Conservation (phyloP, 2,113 vertebrate species). For the Heterocephalus glaber region DNA sequence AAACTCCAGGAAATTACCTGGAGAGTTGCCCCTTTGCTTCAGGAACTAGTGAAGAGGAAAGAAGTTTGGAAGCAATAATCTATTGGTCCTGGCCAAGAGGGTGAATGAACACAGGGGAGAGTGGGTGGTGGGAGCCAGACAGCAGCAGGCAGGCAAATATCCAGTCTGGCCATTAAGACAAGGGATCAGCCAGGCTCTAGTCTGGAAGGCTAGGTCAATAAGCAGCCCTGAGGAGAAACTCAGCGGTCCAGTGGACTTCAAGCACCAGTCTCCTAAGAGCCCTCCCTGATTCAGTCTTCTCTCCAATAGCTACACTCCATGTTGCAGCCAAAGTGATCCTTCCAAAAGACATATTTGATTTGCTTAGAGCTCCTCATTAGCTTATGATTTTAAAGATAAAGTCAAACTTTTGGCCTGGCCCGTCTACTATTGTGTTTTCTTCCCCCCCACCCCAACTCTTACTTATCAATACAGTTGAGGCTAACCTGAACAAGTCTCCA, state of each 20-base stretch:
- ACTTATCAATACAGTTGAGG: neutral
- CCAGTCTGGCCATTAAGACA: neutral
- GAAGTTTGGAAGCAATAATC: constrained; percentile 55
- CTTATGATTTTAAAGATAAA: constrained; percentile 50
- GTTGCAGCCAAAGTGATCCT: neutral
- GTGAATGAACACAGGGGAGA: constrained; percentile 79
- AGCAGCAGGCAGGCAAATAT: constrained; percentile 51
- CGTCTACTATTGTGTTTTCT: constrained; percentile 8
- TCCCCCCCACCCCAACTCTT: neutral
- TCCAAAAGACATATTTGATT: constrained; percentile 25
- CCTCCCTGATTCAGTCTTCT: neutral
- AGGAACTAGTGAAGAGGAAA: constrained; percentile 49
- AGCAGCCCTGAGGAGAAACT: constrained; percentile 12
- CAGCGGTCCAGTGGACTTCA: neutral
- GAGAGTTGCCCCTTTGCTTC: constrained; percentile 55
- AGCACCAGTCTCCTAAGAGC: neutral
- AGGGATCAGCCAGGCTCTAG: constrained; percentile 35
- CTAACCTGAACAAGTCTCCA: neutral
- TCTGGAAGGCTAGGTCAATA: constrained; percentile 38
- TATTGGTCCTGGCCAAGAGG: constrained; percentile 46
- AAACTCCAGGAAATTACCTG: constrained; percentile 67
- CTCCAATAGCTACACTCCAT: neutral
- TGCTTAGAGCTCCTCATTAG: neutral
- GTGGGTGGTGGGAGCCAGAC: constrained; percentile 58
- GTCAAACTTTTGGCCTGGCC: neutral